Conservation (phyloP, 1,140 invertebrate genomes). For the Temnothorax longispinosus region DNA sequence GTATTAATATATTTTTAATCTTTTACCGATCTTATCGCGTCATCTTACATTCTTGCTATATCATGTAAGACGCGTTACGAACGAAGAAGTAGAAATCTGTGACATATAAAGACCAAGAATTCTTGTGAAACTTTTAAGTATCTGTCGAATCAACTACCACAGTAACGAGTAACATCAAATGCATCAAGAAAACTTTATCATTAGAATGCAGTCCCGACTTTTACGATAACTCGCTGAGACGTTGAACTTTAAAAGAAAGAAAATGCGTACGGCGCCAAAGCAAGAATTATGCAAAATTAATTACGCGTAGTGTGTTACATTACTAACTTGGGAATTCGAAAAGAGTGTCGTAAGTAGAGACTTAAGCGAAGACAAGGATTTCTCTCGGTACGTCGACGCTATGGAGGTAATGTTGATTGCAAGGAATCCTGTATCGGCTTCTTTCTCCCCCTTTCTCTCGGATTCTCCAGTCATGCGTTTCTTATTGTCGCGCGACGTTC, state of each 20-base stretch:
- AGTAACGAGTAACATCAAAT: background rate
- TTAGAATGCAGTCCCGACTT: constrained; percentile 21
- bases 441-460: constrained; percentile 41
- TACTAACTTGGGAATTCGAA: constrained; percentile 42
- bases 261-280: background rate
- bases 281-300: constrained; percentile 56
- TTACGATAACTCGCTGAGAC: background rate
- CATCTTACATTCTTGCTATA: background rate
- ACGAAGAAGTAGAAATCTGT: background rate
- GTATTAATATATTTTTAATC: constrained; percentile 2
- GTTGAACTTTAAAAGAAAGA: constrained; percentile 25
- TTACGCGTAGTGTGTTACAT: constrained; percentile 12
- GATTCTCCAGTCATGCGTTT: constrained; percentile 53
- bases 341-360: constrained; percentile 34
- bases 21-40: background rate
- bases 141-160: background rate
- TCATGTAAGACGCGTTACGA: background rate
- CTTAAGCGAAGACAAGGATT: constrained; percentile 35
- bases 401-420: constrained; percentile 77
- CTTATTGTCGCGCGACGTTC: constrained; percentile 61
- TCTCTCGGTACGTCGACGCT: constrained; percentile 58
- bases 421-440: constrained; percentile 71
- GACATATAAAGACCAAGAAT: background rate
- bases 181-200: background rate
- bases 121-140: background rate